Percentiles rank a stretch among this genome's conserved stretches.
phyloP scores from a whole-genome alignment of 2,888 invertebrate species.

The Ochlodes sylvanus region DNA sequence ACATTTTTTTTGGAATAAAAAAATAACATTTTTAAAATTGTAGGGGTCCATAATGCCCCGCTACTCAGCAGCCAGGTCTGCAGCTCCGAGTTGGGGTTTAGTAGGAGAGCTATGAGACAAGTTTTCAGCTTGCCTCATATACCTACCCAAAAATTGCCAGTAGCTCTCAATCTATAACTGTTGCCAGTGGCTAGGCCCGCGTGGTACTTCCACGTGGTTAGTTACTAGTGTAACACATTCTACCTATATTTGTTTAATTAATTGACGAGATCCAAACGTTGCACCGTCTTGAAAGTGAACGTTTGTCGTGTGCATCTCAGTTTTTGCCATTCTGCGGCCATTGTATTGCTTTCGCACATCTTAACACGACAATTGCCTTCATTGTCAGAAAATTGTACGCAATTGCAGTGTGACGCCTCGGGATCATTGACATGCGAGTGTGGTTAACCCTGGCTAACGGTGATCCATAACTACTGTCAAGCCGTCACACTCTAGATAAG shows the following conservation, averaged over 20 bases:
- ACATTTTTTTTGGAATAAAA: no score
- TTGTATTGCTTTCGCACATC: slow-evolving; percentile 26
- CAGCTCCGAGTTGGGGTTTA: no score
- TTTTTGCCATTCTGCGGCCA: slow-evolving; percentile 11
- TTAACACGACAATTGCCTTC: slow-evolving; percentile 29
- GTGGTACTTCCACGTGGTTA: no score
- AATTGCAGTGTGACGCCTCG: slow-evolving; percentile 19
- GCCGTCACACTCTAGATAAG: slow-evolving; percentile 11
- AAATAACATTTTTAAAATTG: no score
- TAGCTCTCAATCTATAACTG: no score
- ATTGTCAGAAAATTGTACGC: slow-evolving; percentile 31
- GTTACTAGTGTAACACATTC: no score
- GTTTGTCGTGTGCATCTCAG: slow-evolving; percentile 1
- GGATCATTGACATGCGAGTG: slow-evolving; percentile 21
- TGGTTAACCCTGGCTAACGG: slow-evolving; percentile 26
- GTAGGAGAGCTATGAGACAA: no score
- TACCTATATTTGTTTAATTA: neutral
- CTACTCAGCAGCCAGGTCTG: no score
- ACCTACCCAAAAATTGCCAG: no score
- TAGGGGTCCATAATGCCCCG: no score
- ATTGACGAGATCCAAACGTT: neutral
- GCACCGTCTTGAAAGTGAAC: slow-evolving; percentile 1
- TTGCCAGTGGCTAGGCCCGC: no score
- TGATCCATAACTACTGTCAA: slow-evolving; percentile 13
- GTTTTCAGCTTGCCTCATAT: no score